Percentiles rank a stretch among this genome's conserved stretches.
phyloP scores from a whole-genome alignment of 2,113 vertebrate species.

The Triplophysa tibetana region DNA sequence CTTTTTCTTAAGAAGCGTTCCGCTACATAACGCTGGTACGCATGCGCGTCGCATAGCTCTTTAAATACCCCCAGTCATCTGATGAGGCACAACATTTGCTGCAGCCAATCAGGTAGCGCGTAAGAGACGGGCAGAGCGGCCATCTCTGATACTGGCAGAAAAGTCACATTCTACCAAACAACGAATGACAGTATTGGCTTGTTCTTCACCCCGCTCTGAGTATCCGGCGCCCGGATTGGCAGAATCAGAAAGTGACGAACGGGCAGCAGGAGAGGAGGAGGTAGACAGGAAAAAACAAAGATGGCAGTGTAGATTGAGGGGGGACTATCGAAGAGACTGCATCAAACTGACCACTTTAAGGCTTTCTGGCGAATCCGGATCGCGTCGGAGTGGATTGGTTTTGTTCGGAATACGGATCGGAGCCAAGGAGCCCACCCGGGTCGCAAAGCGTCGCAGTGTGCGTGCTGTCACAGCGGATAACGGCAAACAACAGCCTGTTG shows the following conservation, averaged over 20 bases:
- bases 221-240: slow-evolving; percentile 59
- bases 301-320: slow-evolving; percentile 78
- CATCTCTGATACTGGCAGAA: slow-evolving; percentile 43
- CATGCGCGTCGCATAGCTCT: slow-evolving; percentile 70
- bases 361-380: slow-evolving; percentile 32
- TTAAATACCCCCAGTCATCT: slow-evolving; percentile 79
- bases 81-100: slow-evolving; percentile 74
- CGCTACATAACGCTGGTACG: slow-evolving; percentile 62
- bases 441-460: slow-evolving; percentile 51
- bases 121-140: slow-evolving; percentile 48
- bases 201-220: slow-evolving; percentile 45
- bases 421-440: slow-evolving; percentile 58
- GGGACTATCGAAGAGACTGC: slow-evolving; percentile 64
- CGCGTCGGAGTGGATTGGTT: slow-evolving; percentile 17
- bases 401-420: slow-evolving; percentile 53
- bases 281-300: slow-evolving; percentile 77
- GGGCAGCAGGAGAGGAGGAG: slow-evolving; percentile 59
- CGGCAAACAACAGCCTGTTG: slow-evolving; percentile 68
- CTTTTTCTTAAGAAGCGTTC: slow-evolving; percentile 54
- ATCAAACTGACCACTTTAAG: slow-evolving; percentile 54
- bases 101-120: slow-evolving; percentile 63
- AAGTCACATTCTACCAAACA: slow-evolving; percentile 52
- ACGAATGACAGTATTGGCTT: slow-evolving; percentile 48
- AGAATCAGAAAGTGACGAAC: slow-evolving; percentile 50
- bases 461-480: slow-evolving; percentile 72